Evolutionary conservation across 2,797 vertebrate genomes (phyloP), one percentile per base, ranked within the genome.

Genomic region (Gambusia yucatana): DNA sequence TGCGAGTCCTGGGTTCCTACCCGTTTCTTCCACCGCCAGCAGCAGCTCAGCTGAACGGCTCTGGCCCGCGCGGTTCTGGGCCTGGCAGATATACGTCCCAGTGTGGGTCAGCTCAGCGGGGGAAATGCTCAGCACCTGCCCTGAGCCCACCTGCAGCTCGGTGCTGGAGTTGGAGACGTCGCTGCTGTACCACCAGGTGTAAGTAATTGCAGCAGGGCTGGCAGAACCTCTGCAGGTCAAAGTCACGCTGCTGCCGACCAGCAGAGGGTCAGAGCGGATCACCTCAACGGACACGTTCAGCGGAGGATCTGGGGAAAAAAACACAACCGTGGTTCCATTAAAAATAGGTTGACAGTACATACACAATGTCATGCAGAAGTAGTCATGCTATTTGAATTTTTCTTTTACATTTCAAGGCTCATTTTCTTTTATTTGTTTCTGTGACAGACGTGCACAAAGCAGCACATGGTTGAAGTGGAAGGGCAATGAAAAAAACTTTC

Each of bases 151-250:
- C 74, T 52, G 83, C 20, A 82, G 6, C 73, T 36, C 6, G 7
- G 76, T 36, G 69, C 69, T 82, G 75, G 59, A 48, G 69, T 47
- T 36, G 55, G 72, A 61, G 17, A 2, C 14, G 25, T 3, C 0
- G 0, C 39, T 25, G 46, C 7, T 72, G 81, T 79, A 88, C 88
- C 89, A 90, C 88, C 89, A 91, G 73, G 77, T 88, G 75, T 87
- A 86, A 57, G 0, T 39, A 41, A 81, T 41, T 72, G 85, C 82
- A 22, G 81, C 76, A 61, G 92, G 93, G 50, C 87, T 87, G 30
- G 88, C 89, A 14, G 3, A 28, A 57, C 84, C 85, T 84, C 33
- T 87, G 86, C 92, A 94, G 84, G 79, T 87, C 83, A 91, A 74
- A 47, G 77, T 84, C 72, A 90, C 82, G 25, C 67, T 77, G 76